Percentiles rank a stretch among this genome's conserved stretches.
Evolutionary conservation across 1,140 invertebrate species (phyloP).

Genomic region (Scaptodrosophila lebanonensis): DNA sequence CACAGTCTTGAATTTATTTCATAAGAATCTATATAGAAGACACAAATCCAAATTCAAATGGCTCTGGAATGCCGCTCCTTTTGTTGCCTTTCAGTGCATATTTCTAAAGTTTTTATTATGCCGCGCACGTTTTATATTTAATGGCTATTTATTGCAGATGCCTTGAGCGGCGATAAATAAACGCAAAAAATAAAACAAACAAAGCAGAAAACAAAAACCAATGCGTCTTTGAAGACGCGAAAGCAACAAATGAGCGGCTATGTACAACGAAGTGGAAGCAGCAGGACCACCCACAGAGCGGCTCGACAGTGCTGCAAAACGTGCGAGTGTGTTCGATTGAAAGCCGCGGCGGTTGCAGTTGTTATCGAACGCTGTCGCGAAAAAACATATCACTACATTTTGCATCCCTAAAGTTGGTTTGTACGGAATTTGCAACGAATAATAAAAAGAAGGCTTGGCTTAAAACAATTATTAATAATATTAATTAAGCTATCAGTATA

Average conservation of each 20-base stretch:
- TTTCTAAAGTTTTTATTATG: no score
- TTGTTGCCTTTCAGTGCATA: no score
- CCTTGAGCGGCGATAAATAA: constrained; percentile 15
- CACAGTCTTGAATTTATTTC: constrained; percentile 4
- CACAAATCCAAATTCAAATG: no score
- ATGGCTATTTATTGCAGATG: background rate
- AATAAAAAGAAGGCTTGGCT: constrained; percentile 36
- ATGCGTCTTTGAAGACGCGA: constrained; percentile 22
- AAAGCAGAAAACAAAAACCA: constrained; percentile 32
- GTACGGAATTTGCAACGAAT: constrained; percentile 38
- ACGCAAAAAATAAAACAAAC: constrained; percentile 33
- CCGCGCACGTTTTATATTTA: no score
- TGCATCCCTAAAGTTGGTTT: constrained; percentile 42
- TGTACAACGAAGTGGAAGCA: constrained; percentile 28
- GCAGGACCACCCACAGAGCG: constrained; percentile 34
- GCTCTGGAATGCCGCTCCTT: no score
- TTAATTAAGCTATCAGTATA: constrained; percentile 31
- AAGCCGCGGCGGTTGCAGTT: no score
- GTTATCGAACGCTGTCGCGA: constrained; percentile 6
- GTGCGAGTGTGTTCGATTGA: no score
- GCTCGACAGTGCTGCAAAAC: constrained; percentile 12
- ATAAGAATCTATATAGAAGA: no score
- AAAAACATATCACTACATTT: constrained; percentile 30
- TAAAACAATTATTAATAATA: constrained; percentile 34
- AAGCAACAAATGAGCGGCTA: constrained; percentile 34